Base-by-base conservation (phyloP, 2,888 invertebrate genomes). In the Antheraea assamensis region DNA sequence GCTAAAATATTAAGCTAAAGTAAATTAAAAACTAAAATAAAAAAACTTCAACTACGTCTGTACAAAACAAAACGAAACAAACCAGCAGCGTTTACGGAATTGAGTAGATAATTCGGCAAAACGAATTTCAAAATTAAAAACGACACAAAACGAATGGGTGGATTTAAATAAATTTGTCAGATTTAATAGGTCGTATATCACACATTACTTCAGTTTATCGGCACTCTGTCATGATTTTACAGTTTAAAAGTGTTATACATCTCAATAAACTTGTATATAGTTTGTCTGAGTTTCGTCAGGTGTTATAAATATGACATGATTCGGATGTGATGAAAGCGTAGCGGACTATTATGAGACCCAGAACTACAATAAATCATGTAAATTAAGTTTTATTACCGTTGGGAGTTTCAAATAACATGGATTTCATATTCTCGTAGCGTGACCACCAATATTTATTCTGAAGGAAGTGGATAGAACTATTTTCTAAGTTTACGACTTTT, bases 371-470 rank as follows among this genome's bases (percentile, higher is more conserved):
- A 58, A 58, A 58, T 64, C 61, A 64, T 30, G 61, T 30, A 27
- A 64, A 64, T 27, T 64, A 30, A 64, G 30, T 17, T 64, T 64
- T 64, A 64, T 64, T 30, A 30, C 61, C 58, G 58, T 24, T n/a
- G 58, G 58, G 58, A 24, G 58, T 58, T 10, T 58, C n/a, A 58
- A 58, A 58, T 58, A 24, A 13, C n/a, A 58, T 58, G n/a, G n/a
- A 58, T 58, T 58, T 24, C 58, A 24, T 58, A 24, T 58, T 58
- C 19, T 58, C 7, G 8, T 58, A n/a, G 5, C 21, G n/a, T 58
- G n/a, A n/a, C n/a, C 7, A 21, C 21, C 21, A 19, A 19, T n/a
- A 5, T 19, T 5, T 19, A 17, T 49, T 49, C 10, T 13, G 49
- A 49, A 49, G 13, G 49, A 49, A 17, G 17, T 49, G 15, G 10